Conservation (phyloP, 2,888 invertebrate genomes). For the Tubulanus polymorphus region DNA sequence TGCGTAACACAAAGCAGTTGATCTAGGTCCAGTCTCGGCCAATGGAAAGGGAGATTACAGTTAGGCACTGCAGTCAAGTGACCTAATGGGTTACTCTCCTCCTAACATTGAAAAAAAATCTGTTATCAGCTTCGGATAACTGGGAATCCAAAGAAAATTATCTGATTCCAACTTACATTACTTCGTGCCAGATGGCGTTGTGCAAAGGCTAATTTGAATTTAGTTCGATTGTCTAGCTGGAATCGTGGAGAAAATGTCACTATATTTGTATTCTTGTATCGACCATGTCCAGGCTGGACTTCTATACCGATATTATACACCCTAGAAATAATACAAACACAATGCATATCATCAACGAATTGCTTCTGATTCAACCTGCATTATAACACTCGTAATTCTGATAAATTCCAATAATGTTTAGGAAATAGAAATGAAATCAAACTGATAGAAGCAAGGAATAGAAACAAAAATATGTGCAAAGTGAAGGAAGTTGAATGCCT, state of each 20-base stretch:
- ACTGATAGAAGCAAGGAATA: no score
- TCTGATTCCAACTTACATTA: constrained; percentile 25
- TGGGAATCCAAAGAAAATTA: not conserved
- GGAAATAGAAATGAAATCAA: no score
- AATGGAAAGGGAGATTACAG: constrained; percentile 92
- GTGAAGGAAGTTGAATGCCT: no score
- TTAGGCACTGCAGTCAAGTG: constrained; percentile 78
- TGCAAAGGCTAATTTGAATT: constrained; percentile 74
- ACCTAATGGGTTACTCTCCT: constrained; percentile 61
- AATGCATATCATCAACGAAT: not conserved
- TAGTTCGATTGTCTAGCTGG: constrained; percentile 85
- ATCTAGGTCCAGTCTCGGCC: constrained; percentile 87
- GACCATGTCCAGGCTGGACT: constrained; percentile 80
- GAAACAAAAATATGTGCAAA: no score
- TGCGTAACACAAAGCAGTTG: constrained; percentile 82
- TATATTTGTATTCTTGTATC: constrained; percentile 85
- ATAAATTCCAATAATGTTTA: no score
- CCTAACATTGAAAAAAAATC: not conserved
- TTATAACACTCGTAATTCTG: no score
- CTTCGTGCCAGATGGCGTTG: constrained; percentile 69
- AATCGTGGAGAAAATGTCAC: constrained; percentile 89
- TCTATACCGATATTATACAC: constrained; percentile 85
- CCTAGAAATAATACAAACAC: constrained; percentile 44
- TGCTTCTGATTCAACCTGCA: not conserved
- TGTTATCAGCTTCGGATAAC: not conserved